Evolutionary conservation across 2,113 vertebrate genomes (phyloP).

Genomic region (Australoheros scitulus): DNA sequence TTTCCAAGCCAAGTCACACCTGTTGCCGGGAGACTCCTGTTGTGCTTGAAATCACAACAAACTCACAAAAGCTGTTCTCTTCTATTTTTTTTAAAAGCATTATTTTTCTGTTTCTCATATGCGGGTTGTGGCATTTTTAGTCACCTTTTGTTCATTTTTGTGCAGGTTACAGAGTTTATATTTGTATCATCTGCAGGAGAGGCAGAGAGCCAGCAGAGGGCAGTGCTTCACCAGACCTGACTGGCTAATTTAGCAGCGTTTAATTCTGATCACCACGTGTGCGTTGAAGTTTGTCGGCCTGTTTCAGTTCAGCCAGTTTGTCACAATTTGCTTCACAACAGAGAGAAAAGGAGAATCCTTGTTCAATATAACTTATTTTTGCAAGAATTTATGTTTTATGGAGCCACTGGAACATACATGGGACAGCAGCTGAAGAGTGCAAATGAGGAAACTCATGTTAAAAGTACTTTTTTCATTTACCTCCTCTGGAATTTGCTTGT

Average conservation of each 20-base stretch:
- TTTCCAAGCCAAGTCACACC: not conserved
- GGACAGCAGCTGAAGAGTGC: not conserved
- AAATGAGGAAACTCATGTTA: not conserved
- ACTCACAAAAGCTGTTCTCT: not conserved
- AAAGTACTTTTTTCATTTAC: not conserved
- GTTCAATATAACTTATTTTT: too few relatives aligned
- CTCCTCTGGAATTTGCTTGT: not conserved
- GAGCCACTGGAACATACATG: too few relatives aligned
- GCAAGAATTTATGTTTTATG: not conserved
- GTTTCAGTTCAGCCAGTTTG: not conserved
- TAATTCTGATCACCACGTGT: not conserved
- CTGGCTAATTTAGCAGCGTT: accelerated
- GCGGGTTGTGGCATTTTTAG: accelerated
- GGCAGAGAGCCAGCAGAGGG: constrained; percentile 26
- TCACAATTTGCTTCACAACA: not conserved
- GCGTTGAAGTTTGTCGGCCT: too few relatives aligned
- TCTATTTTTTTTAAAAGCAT: not conserved
- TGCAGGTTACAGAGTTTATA: not conserved
- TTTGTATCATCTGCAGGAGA: not conserved
- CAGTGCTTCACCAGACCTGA: not conserved
- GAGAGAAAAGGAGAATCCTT: not conserved
- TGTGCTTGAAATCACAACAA: not conserved
- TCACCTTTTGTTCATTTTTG: not conserved
- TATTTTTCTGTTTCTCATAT: not conserved
- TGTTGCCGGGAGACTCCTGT: constrained; percentile 39